Conservation (phyloP, 2,888 invertebrate species). For the Chromoteleia sp. region DNA sequence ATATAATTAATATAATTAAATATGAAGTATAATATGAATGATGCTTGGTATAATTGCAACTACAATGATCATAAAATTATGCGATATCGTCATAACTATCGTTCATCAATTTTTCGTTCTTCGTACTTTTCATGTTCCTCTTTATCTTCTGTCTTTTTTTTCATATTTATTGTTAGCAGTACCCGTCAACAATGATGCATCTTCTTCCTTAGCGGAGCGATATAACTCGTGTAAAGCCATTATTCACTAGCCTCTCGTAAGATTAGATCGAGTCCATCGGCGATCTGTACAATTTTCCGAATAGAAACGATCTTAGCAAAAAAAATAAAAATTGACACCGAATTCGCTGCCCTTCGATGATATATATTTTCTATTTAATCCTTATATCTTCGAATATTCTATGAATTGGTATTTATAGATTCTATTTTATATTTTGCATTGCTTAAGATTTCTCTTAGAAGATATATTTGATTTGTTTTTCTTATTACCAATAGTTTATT, state of each 20-base stretch:
- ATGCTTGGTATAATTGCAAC: too few relatives aligned
- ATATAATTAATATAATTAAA: too few relatives aligned
- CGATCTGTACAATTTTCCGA: constrained; percentile 63
- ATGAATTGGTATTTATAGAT: constrained; percentile 35
- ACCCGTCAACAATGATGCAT: constrained; percentile 70
- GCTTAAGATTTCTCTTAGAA: constrained; percentile 20
- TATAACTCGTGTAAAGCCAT: constrained; percentile 68
- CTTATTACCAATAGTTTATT: too few relatives aligned
- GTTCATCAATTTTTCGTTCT: constrained; percentile 74
- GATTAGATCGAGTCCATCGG: constrained; percentile 61
- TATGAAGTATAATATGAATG: too few relatives aligned
- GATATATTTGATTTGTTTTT: too few relatives aligned
- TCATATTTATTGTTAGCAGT: constrained; percentile 71
- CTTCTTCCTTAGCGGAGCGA: constrained; percentile 56
- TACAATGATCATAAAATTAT: too few relatives aligned
- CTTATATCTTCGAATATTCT: constrained; percentile 42
- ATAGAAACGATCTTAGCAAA: constrained; percentile 47
- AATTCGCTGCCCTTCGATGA: constrained; percentile 32
- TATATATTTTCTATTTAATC: constrained; percentile 50
- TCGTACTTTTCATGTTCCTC: constrained; percentile 29
- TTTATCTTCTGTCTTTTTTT: constrained; percentile 38
- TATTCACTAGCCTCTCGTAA: constrained; percentile 62
- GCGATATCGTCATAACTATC: too few relatives aligned
- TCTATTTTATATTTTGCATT: constrained; percentile 18
- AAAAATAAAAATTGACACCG: constrained; percentile 49